phyloP scores from a whole-genome alignment of 2,113 vertebrate species.

The Symphodus melops region DNA sequence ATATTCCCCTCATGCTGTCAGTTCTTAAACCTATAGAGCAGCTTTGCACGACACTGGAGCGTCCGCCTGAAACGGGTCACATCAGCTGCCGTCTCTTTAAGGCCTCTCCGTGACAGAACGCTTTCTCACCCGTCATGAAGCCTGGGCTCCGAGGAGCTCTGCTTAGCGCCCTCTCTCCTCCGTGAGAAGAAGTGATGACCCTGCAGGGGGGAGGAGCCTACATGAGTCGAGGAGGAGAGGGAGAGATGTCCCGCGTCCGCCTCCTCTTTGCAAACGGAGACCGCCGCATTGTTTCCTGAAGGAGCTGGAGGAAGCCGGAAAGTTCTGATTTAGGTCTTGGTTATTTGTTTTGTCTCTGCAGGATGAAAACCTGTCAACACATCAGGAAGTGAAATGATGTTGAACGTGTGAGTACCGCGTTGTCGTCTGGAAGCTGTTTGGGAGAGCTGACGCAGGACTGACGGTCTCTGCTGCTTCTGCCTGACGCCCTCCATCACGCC shows the following conservation, averaged over 20 bases:
- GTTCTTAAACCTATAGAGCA: no score
- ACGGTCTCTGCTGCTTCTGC: constrained; percentile 77
- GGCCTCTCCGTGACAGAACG: no score
- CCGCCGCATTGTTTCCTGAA: constrained; percentile 18
- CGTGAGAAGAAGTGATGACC: constrained; percentile 10
- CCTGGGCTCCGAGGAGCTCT: constrained; percentile 30
- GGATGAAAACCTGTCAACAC: no score
- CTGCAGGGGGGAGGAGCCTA: constrained; percentile 18
- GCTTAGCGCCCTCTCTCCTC: constrained; percentile 23
- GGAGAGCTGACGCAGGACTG: constrained; percentile 74
- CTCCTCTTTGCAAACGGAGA: constrained; percentile 53
- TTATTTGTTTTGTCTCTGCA: no score
- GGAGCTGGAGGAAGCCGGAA: neutral
- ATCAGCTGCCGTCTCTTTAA: no score
- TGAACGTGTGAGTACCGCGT: constrained; percentile 21
- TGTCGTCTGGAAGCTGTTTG: constrained; percentile 36
- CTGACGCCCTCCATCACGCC: constrained; percentile 28
- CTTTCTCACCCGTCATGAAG: constrained; percentile 52
- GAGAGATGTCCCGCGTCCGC: constrained; percentile 2
- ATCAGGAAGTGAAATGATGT: neutral
- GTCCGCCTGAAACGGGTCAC: no score
- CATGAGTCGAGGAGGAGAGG: constrained; percentile 24
- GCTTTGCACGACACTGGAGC: no score
- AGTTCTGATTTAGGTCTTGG: neutral
- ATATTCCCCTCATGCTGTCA: no score